Conservation (phyloP, 2,888 invertebrate species). For the Clistopyga incitator region DNA sequence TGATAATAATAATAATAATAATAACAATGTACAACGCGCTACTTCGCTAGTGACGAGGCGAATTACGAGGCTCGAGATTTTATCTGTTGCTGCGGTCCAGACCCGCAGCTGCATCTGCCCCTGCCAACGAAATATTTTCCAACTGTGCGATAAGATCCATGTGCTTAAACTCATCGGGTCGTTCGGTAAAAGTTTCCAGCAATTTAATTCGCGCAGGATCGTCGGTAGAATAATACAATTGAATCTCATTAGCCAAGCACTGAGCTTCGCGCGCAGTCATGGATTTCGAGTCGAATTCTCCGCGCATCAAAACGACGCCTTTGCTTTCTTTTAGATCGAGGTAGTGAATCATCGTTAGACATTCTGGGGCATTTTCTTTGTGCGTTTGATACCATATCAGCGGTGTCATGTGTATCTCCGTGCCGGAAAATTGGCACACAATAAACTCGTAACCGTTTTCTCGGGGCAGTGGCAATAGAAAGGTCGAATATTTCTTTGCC, state of each 20-base stretch:
- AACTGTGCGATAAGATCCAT: conserved; percentile 92
- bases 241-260: conserved; percentile 93
- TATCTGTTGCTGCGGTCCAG: neutral
- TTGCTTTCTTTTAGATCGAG: conserved; percentile 90
- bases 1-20: conserved; percentile 11
- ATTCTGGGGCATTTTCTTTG: conserved; percentile 95
- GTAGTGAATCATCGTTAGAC: conserved; percentile 92
- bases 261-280: conserved; percentile 92
- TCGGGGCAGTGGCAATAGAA: conserved; percentile 92
- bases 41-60: neutral
- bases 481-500: conserved; percentile 88
- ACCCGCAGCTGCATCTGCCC: neutral
- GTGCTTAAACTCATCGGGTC: conserved; percentile 92
- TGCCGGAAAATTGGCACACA: conserved; percentile 90
- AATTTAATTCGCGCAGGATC: conserved; percentile 87
- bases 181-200: conserved; percentile 89
- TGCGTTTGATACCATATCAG: conserved; percentile 94
- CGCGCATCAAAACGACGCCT: conserved; percentile 92
- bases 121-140: conserved; percentile 86
- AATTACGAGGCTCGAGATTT: neutral
- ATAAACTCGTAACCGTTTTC: conserved; percentile 95
- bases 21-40: conserved; percentile 18
- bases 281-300: conserved; percentile 93
- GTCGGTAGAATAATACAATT: conserved; percentile 91
- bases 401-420: conserved; percentile 93